phyloP scores from a whole-genome alignment of 2,888 invertebrate genomes.

The Tortricodes alternella region DNA sequence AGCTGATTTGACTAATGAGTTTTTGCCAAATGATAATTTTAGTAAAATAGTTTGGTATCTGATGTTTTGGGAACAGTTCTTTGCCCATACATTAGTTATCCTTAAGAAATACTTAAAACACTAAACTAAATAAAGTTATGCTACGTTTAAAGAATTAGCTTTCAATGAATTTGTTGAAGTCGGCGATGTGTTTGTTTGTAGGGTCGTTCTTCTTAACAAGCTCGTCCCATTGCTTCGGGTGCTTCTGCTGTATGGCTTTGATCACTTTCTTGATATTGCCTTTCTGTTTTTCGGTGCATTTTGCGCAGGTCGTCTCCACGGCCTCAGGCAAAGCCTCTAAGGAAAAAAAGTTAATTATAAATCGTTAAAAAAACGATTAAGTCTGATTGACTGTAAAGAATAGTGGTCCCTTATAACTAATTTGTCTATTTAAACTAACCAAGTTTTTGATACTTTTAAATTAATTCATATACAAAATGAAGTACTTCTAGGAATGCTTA shows the following conservation, averaged over 20 bases:
- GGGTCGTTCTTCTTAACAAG: slow-evolving; percentile 89
- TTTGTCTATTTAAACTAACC: no score
- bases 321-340: slow-evolving; percentile 87
- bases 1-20: no score
- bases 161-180: slow-evolving; percentile 81
- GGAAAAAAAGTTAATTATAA: slow-evolving; percentile 42
- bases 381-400: no score
- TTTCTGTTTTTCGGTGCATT: slow-evolving; percentile 87
- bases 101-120: not conserved
- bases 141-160: slow-evolving; percentile 23
- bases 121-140: slow-evolving; percentile 1
- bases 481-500: no score
- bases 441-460: no score
- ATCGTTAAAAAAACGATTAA: not conserved
- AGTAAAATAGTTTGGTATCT: no score
- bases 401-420: no score
- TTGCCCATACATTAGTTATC: no score
- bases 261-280: slow-evolving; percentile 84
- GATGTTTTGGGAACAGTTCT: no score
- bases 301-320: slow-evolving; percentile 85
- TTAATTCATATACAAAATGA: no score
- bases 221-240: slow-evolving; percentile 85
- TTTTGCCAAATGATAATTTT: no score
- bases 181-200: slow-evolving; percentile 82
- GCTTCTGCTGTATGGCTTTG: slow-evolving; percentile 85